phyloP scores from a whole-genome alignment of 2,797 vertebrate species.

The Sylvilagus floridanus region DNA sequence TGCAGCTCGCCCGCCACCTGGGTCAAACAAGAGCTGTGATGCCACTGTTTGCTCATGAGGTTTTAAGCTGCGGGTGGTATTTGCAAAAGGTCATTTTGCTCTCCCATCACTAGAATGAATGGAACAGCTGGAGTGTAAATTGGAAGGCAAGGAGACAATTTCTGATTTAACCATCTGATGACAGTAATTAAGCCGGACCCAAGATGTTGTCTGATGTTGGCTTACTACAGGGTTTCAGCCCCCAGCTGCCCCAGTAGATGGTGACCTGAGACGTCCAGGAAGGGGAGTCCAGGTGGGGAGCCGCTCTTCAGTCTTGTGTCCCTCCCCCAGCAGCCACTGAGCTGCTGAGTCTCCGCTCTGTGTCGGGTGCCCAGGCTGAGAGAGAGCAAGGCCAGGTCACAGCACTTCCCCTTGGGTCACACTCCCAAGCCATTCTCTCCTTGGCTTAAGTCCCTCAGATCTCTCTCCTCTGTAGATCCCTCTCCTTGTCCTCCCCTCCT shows the following conservation, averaged over 20 bases:
- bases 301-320: no score
- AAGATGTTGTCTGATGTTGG: not conserved
- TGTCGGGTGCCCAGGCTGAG: not conserved
- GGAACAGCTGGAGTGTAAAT: not conserved
- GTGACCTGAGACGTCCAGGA: not conserved
- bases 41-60: not conserved
- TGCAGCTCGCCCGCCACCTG: not conserved
- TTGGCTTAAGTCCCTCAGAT: not conserved
- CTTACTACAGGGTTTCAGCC: not conserved
- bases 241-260: not conserved
- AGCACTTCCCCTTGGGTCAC: not conserved
- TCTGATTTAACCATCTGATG: not conserved
- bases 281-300: not conserved
- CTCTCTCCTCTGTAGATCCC: not conserved
- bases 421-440: not conserved
- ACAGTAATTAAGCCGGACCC: not conserved
- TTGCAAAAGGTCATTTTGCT: conserved; percentile 56
- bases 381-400: not conserved
- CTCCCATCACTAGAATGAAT: not conserved
- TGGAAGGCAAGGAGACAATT: not conserved
- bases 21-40: not conserved
- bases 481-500: not conserved
- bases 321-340: not conserved
- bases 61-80: conserved; percentile 39
- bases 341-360: not conserved